phyloP scores from a whole-genome alignment of 2,888 invertebrate genomes.

The Orthosia incerta region DNA sequence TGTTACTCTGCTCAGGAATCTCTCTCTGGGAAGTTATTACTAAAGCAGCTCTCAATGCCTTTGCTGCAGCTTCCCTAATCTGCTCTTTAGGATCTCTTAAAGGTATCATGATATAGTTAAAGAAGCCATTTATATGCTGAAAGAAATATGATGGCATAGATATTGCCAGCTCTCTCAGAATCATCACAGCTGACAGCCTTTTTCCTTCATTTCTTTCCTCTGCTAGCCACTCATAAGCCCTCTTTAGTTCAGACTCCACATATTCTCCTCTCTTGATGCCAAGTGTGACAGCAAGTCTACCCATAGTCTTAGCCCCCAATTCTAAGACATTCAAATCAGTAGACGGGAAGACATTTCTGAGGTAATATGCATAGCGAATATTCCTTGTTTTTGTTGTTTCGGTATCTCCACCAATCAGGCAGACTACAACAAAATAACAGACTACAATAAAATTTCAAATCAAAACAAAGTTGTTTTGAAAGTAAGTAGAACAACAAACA shows the following conservation, averaged over 20 bases:
- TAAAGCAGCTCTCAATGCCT: constrained; percentile 97
- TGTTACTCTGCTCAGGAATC: constrained; percentile 96
- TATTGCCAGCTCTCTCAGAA: constrained; percentile 97
- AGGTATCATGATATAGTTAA: constrained; percentile 97
- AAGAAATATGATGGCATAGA: constrained; percentile 99
- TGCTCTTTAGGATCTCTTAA: constrained; percentile 97
- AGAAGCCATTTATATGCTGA: constrained; percentile 97
- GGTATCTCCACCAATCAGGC: constrained; percentile 97
- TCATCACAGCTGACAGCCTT: constrained; percentile 97
- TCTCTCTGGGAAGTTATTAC: constrained; percentile 98
- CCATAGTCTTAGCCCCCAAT: constrained; percentile 98
- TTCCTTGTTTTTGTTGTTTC: constrained; percentile 97
- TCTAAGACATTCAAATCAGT: constrained; percentile 97
- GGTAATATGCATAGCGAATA: constrained; percentile 97
- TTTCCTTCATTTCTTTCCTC: constrained; percentile 97
- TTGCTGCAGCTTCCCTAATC: constrained; percentile 97
- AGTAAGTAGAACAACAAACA: constrained; percentile 8
- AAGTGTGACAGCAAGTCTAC: constrained; percentile 96
- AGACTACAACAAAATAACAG: constrained; percentile 92
- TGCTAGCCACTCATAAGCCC: constrained; percentile 98
- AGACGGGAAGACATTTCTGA: constrained; percentile 97
- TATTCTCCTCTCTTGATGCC: constrained; percentile 98
- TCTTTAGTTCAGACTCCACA: constrained; percentile 98
- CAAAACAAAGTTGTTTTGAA: constrained; percentile 6
- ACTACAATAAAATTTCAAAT: constrained; percentile 3